Evolutionary conservation across 2,888 invertebrate genomes (phyloP).

Genomic region (Epicampocera succincta): DNA sequence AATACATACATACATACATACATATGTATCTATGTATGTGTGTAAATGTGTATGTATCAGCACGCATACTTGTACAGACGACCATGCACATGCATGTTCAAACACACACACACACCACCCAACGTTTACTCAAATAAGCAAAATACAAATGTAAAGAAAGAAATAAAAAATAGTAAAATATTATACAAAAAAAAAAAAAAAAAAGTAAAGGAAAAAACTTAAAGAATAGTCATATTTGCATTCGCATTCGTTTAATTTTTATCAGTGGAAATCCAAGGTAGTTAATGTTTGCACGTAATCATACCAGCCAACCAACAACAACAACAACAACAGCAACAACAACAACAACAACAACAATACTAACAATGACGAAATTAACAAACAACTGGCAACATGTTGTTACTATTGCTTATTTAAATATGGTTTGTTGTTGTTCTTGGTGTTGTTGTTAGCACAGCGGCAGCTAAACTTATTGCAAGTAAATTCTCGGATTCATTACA

Average conservation of each 20-base stretch:
- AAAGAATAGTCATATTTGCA: not conserved
- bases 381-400: constrained; percentile 46
- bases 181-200: not conserved
- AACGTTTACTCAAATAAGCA: not conserved
- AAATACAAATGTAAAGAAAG: not conserved
- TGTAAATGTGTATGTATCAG: no score
- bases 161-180: constrained; percentile 1
- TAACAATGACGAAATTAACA: not conserved
- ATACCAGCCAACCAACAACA: constrained; percentile 8
- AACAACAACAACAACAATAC: not conserved
- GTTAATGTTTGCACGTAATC: constrained; percentile 55
- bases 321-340: constrained; percentile 3
- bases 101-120: not conserved
- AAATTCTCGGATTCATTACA: constrained; percentile 56
- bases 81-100: no score
- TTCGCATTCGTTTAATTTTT: constrained; percentile 37
- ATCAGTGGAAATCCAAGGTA: constrained; percentile 48
- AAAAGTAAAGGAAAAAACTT: not conserved
- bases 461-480: constrained; percentile 33
- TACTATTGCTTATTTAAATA: constrained; percentile 12
- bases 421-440: not conserved
- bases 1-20: not conserved
- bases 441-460: not conserved
- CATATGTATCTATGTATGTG: no score
- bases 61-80: no score